These are phyloP conservation scores for Neomicropteryx cornuta DNA, from an alignment of 1,140 invertebrate species.

Conservation along the genomic window DNA sequence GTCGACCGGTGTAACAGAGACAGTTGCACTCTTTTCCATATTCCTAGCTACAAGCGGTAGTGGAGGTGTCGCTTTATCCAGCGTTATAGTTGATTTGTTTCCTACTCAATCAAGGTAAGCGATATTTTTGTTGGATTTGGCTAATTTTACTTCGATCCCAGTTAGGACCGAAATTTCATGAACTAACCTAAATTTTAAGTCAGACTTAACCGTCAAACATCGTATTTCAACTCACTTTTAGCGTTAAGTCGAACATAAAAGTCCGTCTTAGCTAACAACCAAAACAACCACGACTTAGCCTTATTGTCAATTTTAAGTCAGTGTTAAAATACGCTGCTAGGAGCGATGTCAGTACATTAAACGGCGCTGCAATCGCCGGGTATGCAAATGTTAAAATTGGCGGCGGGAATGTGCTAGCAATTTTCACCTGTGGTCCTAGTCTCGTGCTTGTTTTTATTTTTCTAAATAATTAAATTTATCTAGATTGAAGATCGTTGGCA, in stretches of 20 bases:
- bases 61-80: slow-evolving; percentile 26
- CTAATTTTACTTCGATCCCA: neutral
- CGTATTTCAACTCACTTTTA: too few relatives aligned
- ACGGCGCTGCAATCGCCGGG: too few relatives aligned
- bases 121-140: neutral
- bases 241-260: too few relatives aligned
- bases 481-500: neutral
- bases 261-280: too few relatives aligned
- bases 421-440: neutral
- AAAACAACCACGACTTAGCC: too few relatives aligned
- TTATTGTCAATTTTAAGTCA: neutral
- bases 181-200: too few relatives aligned
- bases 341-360: too few relatives aligned
- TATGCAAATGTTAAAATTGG: neutral
- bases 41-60: slow-evolving; percentile 31
- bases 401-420: too few relatives aligned
- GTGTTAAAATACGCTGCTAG: too few relatives aligned
- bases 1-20: slow-evolving; percentile 23
- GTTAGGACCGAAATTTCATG: neutral
- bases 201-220: too few relatives aligned
- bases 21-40: slow-evolving; percentile 26
- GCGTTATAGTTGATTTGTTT: slow-evolving; percentile 36
- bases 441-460: too few relatives aligned
- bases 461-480: too few relatives aligned
- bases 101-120: slow-evolving; percentile 39